A percentile compares a stretch with the other conserved stretches of the same genome.
phyloP scores from a whole-genome alignment of 2,113 vertebrate species.

The Natator depressus region DNA sequence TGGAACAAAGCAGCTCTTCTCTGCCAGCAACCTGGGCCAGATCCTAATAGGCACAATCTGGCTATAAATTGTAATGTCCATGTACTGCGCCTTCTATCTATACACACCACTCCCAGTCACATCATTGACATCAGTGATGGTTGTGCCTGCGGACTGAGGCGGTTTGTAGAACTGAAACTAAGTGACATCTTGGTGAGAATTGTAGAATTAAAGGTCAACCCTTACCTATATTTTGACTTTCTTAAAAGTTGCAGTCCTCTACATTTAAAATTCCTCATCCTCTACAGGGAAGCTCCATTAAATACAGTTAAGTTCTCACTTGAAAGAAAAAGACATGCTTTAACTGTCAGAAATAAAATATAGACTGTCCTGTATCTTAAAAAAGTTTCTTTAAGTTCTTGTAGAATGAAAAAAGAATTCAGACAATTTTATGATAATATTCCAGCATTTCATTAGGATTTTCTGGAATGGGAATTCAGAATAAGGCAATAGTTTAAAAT shows the following conservation, averaged over 20 bases:
- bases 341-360: background rate
- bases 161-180: background rate
- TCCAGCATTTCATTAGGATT: background rate
- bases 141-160: background rate
- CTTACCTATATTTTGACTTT: background rate
- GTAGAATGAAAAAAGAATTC: rapidly evolving
- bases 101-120: background rate
- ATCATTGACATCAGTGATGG: background rate
- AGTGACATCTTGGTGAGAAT: background rate
- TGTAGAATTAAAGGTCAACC: background rate
- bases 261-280: background rate
- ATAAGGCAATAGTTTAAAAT: background rate
- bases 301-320: background rate
- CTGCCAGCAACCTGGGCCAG: background rate
- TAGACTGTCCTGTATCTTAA: background rate
- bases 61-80: background rate
- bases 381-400: background rate
- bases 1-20: background rate
- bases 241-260: background rate
- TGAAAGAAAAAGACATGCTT: background rate
- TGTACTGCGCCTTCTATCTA: background rate
- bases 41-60: background rate
- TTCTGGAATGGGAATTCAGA: background rate
- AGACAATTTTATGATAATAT: background rate
- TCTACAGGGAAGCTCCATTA: background rate